Conservation (phyloP, 2,797 vertebrate genomes). For the Mormyrus hasselquistii region DNA sequence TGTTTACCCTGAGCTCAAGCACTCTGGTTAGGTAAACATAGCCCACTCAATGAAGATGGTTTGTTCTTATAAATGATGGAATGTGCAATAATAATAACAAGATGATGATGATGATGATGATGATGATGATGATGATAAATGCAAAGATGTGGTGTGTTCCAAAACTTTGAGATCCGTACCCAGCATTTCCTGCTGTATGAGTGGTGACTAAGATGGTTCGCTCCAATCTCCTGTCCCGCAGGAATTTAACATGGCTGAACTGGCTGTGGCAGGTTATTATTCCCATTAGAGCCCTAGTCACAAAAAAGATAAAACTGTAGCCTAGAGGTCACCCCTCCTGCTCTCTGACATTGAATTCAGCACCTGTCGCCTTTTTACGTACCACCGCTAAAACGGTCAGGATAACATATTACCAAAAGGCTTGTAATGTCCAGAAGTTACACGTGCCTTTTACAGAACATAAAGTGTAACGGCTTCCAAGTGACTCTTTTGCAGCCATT, state of each 20-base stretch:
- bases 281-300: conserved; percentile 9
- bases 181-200: neutral
- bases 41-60: neutral
- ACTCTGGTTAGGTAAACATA: neutral
- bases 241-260: conserved; percentile 12
- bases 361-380: neutral
- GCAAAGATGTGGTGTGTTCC: neutral
- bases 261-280: neutral
- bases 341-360: conserved; percentile 1
- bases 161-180: neutral
- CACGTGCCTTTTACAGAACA: neutral
- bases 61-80: neutral
- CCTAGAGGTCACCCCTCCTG: neutral
- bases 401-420: conserved; percentile 4
- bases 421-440: neutral
- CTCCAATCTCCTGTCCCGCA: neutral
- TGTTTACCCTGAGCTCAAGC: neutral
- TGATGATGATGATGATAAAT: neutral
- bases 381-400: neutral
- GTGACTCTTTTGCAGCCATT: neutral
- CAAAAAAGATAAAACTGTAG: conserved; percentile 3
- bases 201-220: neutral
- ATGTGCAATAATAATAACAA: neutral
- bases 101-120: neutral
- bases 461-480: neutral